Base-by-base conservation (phyloP, 2,888 invertebrate genomes). In the Fabriciana adippe region DNA sequence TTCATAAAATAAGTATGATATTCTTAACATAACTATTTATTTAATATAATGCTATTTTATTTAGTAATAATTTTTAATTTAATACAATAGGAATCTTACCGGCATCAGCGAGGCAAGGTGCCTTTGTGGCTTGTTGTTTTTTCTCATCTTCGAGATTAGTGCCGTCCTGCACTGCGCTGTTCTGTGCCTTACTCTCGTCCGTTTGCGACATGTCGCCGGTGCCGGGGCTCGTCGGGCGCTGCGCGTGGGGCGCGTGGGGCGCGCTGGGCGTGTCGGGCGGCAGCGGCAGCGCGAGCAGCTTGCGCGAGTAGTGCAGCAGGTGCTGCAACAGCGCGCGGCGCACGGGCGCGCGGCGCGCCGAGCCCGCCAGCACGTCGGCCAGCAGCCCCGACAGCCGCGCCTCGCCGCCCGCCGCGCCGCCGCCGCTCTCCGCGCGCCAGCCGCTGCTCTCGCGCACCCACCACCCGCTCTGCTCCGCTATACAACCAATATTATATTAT, bases 141-240 rank as follows among this genome's bases (percentile, higher is more conserved):
- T 86, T 79, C 76, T 92, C 92, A 71, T 92, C 92, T 63, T 92
- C 92, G 6, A 91, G 76, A 75, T 93, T 90, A 74, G 85, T 86
- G 55, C 81, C 76, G 64, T 88, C 87, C 1, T 79, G 76, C 15
- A 79, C 74, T n/a, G 69, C 74, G 54, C 63, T 73, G 69, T 76
- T 78, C 69, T 87, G 93, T 70, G 96, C 96, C 92, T 97, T 97
- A 82, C 95, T 96, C 86, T 97, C 97, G 82, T 97, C 97, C 0
- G 97, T 97, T 89, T 97, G 97, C 60, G 93, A 93, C 74, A 85
- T 86, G 15, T 85, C 85, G 45, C 80, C 48, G 11, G 59, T 26
- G 48, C 47, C 48, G 26, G 35, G 35, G 35, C 11, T 8, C 35
- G 35, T 8, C 35, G 35, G 35, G 35, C 11, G 35, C 35, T 8